Evolutionary conservation across 1,140 invertebrate genomes (phyloP).

Genomic region (Cydia splendana): DNA sequence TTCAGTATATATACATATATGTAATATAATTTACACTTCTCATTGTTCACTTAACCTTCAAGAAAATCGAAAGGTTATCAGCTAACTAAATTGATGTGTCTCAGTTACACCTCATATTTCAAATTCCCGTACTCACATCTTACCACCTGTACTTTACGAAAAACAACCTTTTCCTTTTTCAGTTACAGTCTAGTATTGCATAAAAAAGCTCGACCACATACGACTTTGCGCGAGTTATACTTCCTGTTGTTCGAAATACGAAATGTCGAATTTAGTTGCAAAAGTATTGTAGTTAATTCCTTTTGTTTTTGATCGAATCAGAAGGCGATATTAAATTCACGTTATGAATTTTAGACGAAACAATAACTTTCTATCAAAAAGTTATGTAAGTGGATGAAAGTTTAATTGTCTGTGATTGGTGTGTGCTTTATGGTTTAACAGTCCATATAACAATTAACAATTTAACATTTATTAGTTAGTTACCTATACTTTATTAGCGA

Average conservation of each 20-base stretch:
- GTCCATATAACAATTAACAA: neutral
- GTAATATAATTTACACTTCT: neutral
- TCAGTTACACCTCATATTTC: neutral
- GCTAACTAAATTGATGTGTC: conserved; percentile 2
- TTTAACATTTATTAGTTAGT: too few species aligned
- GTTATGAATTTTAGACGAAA: neutral
- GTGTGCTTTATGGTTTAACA: conserved; percentile 5
- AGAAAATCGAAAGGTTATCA: conserved; percentile 18
- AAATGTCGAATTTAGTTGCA: neutral
- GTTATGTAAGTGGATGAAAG: conserved; percentile 9
- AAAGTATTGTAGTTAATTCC: neutral
- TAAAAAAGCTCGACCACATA: neutral
- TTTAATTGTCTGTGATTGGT: neutral
- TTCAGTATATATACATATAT: too few species aligned
- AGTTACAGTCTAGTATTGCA: neutral
- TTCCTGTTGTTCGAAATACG: neutral
- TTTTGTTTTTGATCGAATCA: neutral
- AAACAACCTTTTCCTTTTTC: neutral
- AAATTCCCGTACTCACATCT: neutral
- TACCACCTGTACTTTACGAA: neutral
- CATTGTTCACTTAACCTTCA: conserved; percentile 7
- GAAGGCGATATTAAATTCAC: neutral
- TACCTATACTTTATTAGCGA: too few species aligned
- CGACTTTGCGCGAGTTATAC: neutral
- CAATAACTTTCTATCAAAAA: conserved; percentile 6